Evolutionary conservation across 2,113 vertebrate species (phyloP).

Genomic region (Melanotaenia duboulayi): DNA sequence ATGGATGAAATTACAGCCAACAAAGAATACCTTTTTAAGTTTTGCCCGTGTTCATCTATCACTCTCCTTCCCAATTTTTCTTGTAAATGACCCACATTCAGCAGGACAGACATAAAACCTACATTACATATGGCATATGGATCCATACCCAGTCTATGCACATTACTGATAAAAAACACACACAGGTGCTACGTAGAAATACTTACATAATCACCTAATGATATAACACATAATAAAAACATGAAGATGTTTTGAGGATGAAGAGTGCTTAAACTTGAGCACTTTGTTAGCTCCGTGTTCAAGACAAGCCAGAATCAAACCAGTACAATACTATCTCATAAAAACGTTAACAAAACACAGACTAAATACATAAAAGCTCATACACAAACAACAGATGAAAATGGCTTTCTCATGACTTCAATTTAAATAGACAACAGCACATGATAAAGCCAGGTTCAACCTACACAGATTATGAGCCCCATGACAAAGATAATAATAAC

Average conservation of each 20-base stretch:
- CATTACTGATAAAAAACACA: too few relatives aligned
- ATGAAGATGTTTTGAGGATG: too few relatives aligned
- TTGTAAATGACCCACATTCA: not conserved
- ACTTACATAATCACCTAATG: too few relatives aligned
- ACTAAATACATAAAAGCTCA: not conserved
- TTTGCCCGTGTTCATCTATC: too few relatives aligned
- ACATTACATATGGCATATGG: not conserved
- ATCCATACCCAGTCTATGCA: not conserved
- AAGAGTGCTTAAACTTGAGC: not conserved
- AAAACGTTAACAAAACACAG: not conserved
- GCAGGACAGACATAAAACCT: not conserved
- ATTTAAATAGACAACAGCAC: constrained; percentile 46
- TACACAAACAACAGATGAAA: constrained; percentile 13
- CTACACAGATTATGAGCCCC: constrained; percentile 38
- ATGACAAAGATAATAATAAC: constrained; percentile 69
- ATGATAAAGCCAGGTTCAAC: constrained; percentile 29
- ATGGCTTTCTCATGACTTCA: constrained; percentile 32
- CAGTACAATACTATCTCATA: not conserved
- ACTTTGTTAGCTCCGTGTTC: not conserved
- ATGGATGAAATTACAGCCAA: too few relatives aligned
- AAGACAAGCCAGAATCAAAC: too few relatives aligned
- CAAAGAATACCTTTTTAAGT: not conserved
- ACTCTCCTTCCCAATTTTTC: not conserved
- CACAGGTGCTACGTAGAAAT: too few relatives aligned
- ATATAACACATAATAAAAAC: too few relatives aligned